Base-by-base conservation (phyloP, 2,797 vertebrate genomes). In the Coregonus suidteri region DNA sequence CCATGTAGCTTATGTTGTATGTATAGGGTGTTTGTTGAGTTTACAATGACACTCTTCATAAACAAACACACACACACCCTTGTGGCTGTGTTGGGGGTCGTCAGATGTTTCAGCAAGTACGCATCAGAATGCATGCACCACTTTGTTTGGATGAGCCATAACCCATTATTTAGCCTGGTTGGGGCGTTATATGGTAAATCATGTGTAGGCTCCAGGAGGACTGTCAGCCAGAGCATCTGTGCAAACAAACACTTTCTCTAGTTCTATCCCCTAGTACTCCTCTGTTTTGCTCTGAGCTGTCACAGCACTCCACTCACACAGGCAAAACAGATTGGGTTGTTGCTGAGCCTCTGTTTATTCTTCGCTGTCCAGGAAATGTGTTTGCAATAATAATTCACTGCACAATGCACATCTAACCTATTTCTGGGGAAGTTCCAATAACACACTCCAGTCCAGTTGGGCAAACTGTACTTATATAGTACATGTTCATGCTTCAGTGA, bases 211-310 rank as follows among this genome's bases (percentile, higher is more conserved):
- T 84, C 71, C 75, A 77, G 77, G 35, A 20, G 64, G 76, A 85
- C 82, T 84, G 77, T 85, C 84, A 78, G 87, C 82, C 84, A 75
- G 69, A 75, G 80, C 82, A 84, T 89, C 82, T 85, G 82, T 79
- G 80, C 84, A 86, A n/a, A 65, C 52, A 82, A 77, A 77, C 80
- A 7, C 56, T 66, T 14, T 25, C 62, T 66, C 16, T 18, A 69
- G 83, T 66, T 72, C 71, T 47, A 54, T 30, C 54, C n/a, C 71
- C 71, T 31, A 68, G 75, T 68, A 13, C 41, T 77, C 52, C 20
- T 82, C 41, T 84, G 75, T 84, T 88, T 85, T 79, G 75, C 74
- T 83, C 71, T 75, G 83, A 85, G 82, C 82, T 89, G 89, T 87
- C 77, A 82, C 81, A 75, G 53, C 79, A 77, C 77, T 83, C 79